Evolutionary conservation across 2,797 vertebrate species (phyloP).

Genomic region (Eulemur albifrons): DNA sequence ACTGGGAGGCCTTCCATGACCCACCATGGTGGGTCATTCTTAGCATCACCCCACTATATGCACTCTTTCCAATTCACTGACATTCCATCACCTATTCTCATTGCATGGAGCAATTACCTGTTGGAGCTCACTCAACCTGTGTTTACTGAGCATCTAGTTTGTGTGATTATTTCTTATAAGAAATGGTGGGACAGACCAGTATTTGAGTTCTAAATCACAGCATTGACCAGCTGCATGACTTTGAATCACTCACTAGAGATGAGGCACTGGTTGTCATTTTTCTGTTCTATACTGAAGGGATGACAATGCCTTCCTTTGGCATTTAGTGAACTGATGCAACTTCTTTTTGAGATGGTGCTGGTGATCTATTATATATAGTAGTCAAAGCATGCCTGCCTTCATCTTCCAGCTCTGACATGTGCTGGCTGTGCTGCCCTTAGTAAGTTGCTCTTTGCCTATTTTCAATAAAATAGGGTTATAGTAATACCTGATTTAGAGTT

Average conservation of each 20-base stretch:
- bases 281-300: neutral
- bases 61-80: neutral
- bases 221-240: neutral
- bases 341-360: neutral
- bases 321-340: neutral
- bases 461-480: slow-evolving; percentile 15
- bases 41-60: neutral
- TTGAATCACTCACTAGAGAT: neutral
- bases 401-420: too few species aligned
- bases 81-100: neutral
- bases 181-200: neutral
- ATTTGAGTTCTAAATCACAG: slow-evolving; percentile 9
- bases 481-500: neutral
- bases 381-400: neutral
- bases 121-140: neutral
- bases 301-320: neutral
- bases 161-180: neutral
- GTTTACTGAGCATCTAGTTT: neutral
- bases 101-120: neutral
- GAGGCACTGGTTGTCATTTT: neutral
- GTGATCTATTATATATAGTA: neutral
- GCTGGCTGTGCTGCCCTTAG: neutral
- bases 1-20: neutral
- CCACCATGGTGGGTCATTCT: neutral
- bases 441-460: neutral